Base-by-base conservation (phyloP, 2,113 vertebrate genomes). In the Microcebus tavaratra region DNA sequence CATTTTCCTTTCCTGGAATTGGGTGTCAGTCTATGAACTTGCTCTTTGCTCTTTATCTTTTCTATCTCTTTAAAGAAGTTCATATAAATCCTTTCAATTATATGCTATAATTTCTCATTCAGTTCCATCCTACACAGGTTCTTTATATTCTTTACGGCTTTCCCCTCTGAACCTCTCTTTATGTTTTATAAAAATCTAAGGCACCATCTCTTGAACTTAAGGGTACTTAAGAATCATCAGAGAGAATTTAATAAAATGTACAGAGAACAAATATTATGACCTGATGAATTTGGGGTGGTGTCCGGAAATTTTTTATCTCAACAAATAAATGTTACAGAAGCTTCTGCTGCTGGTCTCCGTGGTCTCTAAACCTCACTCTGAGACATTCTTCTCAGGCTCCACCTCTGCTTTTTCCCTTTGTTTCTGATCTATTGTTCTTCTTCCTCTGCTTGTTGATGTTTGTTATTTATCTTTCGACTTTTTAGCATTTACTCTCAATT, bases 181-280 rank as follows among this genome's bases (percentile, higher is more conserved):
- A n/a, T 65, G 34, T 65, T 97, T 91, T 75, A 83, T 95, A 70
- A 94, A 94, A 96, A 89, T 57, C 68, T 25, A 92, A 94, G 59
- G 5, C 23, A 63, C 42, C 53, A 2, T 34, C 39, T 96, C 80
- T 96, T 48, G 79, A 90, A 95, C 20, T 39, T 34, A 65, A 95
- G 31, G 3, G 5, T 63, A 42, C 2, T 4, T 68, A 68, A 84
- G 31, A 76, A 57, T 65, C 65, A 81, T 14, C 4, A 6, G 31
- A n/a, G 15, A 17, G 13, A 65, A 81, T 6, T 55, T 48, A 12
- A 59, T 80, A 20, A 73, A 87, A 86, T 6, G 14, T 25, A 18
- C 21, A 20, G 50, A 45, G 8, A 68, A 27, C 27, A 87, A 84
- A 9, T 70, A 80, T 59, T 93, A 34, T 80, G 39, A 87, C 45